A percentile compares a stretch with the other conserved stretches of the same genome.
phyloP scores from a whole-genome alignment of 2,888 invertebrate genomes.

The Caradrina clavipalpis region DNA sequence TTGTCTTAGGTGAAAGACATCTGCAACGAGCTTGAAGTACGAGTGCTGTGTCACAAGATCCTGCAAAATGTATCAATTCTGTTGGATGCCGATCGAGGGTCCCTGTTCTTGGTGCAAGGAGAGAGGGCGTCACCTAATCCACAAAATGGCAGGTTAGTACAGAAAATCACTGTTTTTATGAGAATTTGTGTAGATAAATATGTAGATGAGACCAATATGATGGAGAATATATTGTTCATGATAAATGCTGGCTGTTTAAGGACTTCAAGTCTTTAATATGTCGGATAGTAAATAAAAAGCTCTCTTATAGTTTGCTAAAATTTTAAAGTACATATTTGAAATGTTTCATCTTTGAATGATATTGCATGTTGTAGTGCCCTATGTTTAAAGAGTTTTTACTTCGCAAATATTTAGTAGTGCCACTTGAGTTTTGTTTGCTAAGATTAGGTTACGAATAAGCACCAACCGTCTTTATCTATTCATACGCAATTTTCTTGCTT shows the following conservation, averaged over 20 bases:
- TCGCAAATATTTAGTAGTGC: slow-evolving; percentile 35
- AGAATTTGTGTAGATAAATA: background rate
- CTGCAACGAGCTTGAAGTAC: slow-evolving; percentile 98
- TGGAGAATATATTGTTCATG: background rate
- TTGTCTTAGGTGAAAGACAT: slow-evolving; percentile 96
- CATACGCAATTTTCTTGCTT: slow-evolving; percentile 17
- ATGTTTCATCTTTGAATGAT: background rate
- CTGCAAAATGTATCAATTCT: slow-evolving; percentile 98
- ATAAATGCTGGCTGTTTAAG: too few species aligned
- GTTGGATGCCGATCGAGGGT: slow-evolving; percentile 97
- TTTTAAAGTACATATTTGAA: background rate
- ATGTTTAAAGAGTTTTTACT: slow-evolving; percentile 27
- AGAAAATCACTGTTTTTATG: too few species aligned
- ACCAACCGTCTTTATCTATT: slow-evolving; percentile 28
- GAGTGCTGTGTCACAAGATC: slow-evolving; percentile 98
- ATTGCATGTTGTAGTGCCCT: slow-evolving; percentile 7
- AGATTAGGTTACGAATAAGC: slow-evolving; percentile 36
- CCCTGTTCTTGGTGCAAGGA: slow-evolving; percentile 96
- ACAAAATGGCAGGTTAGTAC: slow-evolving; percentile 86
- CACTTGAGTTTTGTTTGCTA: slow-evolving; percentile 37
- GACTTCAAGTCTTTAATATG: too few species aligned
- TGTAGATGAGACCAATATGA: too few species aligned
- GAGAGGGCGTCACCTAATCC: slow-evolving; percentile 85
- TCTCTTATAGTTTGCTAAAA: background rate
- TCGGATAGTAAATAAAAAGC: background rate